Conservation (phyloP, 2,888 invertebrate genomes). For the Entomobrya proxima region DNA sequence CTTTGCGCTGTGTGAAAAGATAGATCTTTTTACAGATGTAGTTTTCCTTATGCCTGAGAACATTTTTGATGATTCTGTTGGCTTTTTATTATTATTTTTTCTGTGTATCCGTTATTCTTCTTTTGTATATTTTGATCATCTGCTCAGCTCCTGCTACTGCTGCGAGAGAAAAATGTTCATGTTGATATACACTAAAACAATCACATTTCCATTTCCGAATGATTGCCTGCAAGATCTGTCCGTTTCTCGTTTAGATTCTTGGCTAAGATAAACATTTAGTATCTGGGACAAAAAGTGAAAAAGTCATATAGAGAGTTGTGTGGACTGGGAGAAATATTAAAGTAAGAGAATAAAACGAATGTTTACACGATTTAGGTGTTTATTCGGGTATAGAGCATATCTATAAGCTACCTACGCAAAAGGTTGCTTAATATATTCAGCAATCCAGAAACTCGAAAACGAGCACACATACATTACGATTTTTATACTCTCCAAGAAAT, state of each 20-base stretch:
- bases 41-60: not conserved
- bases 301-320: not conserved
- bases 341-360: too few species aligned
- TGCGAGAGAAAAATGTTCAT: constrained; percentile 9
- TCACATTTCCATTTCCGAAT: constrained; percentile 49
- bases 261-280: constrained; percentile 38
- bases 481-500: constrained; percentile 22
- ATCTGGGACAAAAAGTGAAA: constrained; percentile 3
- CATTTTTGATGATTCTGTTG: not conserved
- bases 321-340: not conserved
- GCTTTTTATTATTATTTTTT: not conserved
- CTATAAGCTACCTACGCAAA: too few species aligned
- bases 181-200: constrained; percentile 36
- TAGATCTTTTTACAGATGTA: not conserved
- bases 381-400: too few species aligned
- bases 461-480: too few species aligned
- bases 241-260: constrained; percentile 30
- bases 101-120: not conserved
- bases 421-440: not conserved
- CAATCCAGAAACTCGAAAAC: not conserved
- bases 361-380: too few species aligned
- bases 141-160: not conserved
- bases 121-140: not conserved
- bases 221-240: constrained; percentile 45
- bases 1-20: not conserved